Evolutionary conservation across 2,888 invertebrate genomes (phyloP).

Genomic region (Pollenia griseotomentosa): DNA sequence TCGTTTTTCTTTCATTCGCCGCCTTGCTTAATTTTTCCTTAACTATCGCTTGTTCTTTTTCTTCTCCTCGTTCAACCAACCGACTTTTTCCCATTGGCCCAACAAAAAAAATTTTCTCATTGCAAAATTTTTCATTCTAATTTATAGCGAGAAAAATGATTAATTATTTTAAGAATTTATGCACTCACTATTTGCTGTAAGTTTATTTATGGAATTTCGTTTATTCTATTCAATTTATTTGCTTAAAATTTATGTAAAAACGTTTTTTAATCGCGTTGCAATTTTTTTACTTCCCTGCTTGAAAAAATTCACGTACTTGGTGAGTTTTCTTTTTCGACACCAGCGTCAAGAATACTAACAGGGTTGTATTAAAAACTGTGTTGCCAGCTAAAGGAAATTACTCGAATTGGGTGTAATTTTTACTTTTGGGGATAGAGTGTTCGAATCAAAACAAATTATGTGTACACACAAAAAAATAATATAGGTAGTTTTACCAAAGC

Average conservation of each 20-base stretch:
- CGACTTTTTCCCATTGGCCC: slow-evolving; percentile 57
- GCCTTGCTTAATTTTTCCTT: slow-evolving; percentile 65
- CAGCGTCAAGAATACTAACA: slow-evolving; percentile 68
- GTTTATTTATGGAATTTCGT: slow-evolving; percentile 63
- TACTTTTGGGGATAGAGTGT: no score
- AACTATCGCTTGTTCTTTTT: slow-evolving; percentile 76
- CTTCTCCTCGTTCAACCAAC: slow-evolving; percentile 30
- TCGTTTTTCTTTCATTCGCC: slow-evolving; percentile 61
- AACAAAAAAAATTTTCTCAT: slow-evolving; percentile 75
- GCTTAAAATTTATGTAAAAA: slow-evolving; percentile 74
- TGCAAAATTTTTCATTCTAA: slow-evolving; percentile 78
- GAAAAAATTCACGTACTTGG: slow-evolving; percentile 75
- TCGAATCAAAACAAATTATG: no score
- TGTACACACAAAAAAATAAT: no score
- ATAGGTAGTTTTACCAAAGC: no score
- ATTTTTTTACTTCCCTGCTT: slow-evolving; percentile 76
- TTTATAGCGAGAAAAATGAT: slow-evolving; percentile 9
- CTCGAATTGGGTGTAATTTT: no score
- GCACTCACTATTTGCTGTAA: slow-evolving; percentile 72
- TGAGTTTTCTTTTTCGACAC: slow-evolving; percentile 69
- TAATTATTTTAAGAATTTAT: slow-evolving; percentile 49
- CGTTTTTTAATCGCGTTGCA: slow-evolving; percentile 60
- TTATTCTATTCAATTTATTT: slow-evolving; percentile 71
- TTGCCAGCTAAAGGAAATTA: background rate
- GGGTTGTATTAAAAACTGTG: slow-evolving; percentile 51